Evolutionary conservation across 2,888 invertebrate species (phyloP).

Genomic region (Ormyrus labotus): DNA sequence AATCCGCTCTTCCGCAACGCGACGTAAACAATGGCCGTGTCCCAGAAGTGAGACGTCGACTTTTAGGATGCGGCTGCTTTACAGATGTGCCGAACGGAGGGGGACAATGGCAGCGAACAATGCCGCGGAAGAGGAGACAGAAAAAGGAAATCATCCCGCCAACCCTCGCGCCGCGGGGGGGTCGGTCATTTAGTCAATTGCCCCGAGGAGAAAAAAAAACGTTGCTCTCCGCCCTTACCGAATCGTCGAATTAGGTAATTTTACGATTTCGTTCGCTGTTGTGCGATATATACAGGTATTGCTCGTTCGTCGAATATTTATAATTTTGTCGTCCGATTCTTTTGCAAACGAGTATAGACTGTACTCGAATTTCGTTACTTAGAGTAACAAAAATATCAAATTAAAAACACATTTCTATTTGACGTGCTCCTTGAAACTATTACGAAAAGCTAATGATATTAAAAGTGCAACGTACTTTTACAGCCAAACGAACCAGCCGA

Average conservation of each 20-base stretch:
- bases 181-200: slow-evolving; percentile 41
- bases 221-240: too few species aligned
- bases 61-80: slow-evolving; percentile 21
- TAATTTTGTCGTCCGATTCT: neutral
- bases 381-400: neutral
- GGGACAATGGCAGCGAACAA: neutral
- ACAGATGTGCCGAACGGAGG: slow-evolving; percentile 18
- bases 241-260: neutral
- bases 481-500: neutral
- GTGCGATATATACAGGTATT: neutral
- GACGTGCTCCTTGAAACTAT: neutral
- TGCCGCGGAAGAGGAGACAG: neutral
- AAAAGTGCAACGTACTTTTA: slow-evolving; percentile 39
- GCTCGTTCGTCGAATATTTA: neutral
- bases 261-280: neutral
- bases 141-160: slow-evolving; percentile 24
- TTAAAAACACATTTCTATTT: neutral
- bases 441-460: neutral
- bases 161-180: slow-evolving; percentile 53
- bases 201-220: slow-evolving; percentile 25
- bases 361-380: neutral
- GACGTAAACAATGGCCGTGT: neutral
- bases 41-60: neutral
- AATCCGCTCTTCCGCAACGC: neutral
- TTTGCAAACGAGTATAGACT: neutral